Evolutionary conservation across 2,888 invertebrate species (phyloP), one percentile per base, ranked within the genome.

Genomic region (Trichopria drosophilae): DNA sequence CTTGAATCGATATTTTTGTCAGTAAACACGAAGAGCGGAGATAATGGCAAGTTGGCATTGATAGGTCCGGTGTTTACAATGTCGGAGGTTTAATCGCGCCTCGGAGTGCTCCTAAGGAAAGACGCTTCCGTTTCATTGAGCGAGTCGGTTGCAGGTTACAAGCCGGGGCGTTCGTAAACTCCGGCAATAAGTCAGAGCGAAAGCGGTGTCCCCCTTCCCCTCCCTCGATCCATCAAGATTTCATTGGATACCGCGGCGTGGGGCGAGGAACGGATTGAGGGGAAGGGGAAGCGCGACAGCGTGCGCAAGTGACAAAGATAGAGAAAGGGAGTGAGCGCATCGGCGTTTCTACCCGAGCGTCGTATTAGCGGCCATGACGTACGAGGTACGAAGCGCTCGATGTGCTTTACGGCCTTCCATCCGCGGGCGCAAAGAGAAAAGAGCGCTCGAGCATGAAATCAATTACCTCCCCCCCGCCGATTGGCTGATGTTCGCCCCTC

Each of bases 371-470:
- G 62, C 63, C 64, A 65, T 66, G 63, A 66, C 62, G 61, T 66
- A 65, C 62, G 60, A 60, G 60, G 60, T 58, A 58, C 58, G 58
- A 57, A 58, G 58, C 60, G 62, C 54, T 54, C 51, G 59, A 58
- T 54, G 59, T 60, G 58, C 59, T 61, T 59, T 57, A 60, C 60
- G 62, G 62, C 58, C 61, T 58, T 56, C 51, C 57, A 53, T 57
- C 56, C 53, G 35, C 10, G 28, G 22, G 18, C 13, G 57, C 53
- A 55, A 60, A 58, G 61, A 64, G 59, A 62, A 60, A 59, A 61
- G 63, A 62, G 65, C 64, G 63, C 62, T 65, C 61, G 65, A 64
- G 66, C 68, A 62, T 67, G 65, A 69, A 69, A 69, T 70, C 69
- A 67, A 69, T 71, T 68, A 69, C 63, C 62, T 61, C 60, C 61